A percentile compares a stretch with the other conserved stretches of the same genome.
Evolutionary conservation across 2,888 invertebrate species (phyloP).

Genomic region (Mesochorus sp.): DNA sequence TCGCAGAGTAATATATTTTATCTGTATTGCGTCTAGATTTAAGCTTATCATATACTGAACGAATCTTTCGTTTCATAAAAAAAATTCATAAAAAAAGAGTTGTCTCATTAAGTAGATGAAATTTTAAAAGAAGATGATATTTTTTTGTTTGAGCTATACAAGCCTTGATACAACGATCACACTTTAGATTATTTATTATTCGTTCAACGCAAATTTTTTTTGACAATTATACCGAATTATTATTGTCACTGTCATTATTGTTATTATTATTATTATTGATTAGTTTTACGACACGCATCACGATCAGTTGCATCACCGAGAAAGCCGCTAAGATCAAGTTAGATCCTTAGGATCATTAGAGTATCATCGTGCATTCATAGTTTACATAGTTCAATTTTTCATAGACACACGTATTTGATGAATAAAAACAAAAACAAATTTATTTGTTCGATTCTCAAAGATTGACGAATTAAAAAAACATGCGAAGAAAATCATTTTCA

Average conservation of each 20-base stretch:
- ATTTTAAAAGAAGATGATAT: background rate
- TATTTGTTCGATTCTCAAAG: background rate
- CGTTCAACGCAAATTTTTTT: slow-evolving; percentile 20
- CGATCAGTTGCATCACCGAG: slow-evolving; percentile 55
- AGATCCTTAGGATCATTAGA: slow-evolving; percentile 61
- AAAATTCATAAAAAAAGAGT: slow-evolving; percentile 1
- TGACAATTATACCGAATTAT: slow-evolving; percentile 18
- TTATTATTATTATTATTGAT: slow-evolving; percentile 34
- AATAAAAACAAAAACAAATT: slow-evolving; percentile 12
- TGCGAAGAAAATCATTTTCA: background rate
- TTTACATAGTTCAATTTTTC: slow-evolving; percentile 51
- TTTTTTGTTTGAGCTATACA: slow-evolving; percentile 6
- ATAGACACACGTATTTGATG: slow-evolving; percentile 37
- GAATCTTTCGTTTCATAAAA: slow-evolving; percentile 30
- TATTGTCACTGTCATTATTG: slow-evolving; percentile 21
- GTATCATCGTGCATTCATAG: too few species aligned
- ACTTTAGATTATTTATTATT: slow-evolving; percentile 33
- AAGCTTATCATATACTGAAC: slow-evolving; percentile 26
- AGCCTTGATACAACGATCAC: slow-evolving; percentile 38
- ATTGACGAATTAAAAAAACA: background rate
- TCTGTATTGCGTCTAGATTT: too few species aligned
- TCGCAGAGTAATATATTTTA: background rate
- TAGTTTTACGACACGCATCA: slow-evolving; percentile 59
- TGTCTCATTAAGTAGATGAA: slow-evolving; percentile 38
- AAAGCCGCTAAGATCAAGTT: slow-evolving; percentile 55